Evolutionary conservation across 2,888 invertebrate species (phyloP), one percentile per base, ranked within the genome.

Genomic region (Epistrophe eligans): DNA sequence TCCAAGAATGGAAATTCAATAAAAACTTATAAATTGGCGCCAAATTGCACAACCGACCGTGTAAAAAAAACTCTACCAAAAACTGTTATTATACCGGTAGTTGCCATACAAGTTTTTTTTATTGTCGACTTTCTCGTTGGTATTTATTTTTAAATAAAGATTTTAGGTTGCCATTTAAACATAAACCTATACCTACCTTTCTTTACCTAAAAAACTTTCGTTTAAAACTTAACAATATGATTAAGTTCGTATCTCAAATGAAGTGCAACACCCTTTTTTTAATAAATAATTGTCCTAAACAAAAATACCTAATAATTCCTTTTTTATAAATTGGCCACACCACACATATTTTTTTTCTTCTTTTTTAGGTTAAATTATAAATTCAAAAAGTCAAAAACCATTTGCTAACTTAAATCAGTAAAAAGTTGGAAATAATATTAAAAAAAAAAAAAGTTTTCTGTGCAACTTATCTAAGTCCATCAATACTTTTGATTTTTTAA

Each of bases 311-410:
- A 5, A 11, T 11, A 24, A 28, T 10, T 28, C 28, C 24, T 4
- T 4, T n/a, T 57, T 57, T 38, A 35, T 17, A 17, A 48, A 17
- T 9, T 55, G 13, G 50, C 52, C 52, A 15, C 52, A 55, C 52
- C 52, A 55, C 2, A 7, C 15, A 55, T n/a, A n/a, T n/a, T 24
- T 24, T 24, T 24, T 28, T 55, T 55, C 15, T 15, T 3, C 13
- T 24, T 60, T 40, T 13, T 4, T 15, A 19, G 1, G 24, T 55
- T 55, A 40, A 77, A 84, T 84, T 84, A 84, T 72, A 73, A 85
- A 85, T 85, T 85, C 84, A 70, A 11, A 81, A 77, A 85, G 80
- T 81, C 84, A 81, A 84, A 76, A 62, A 43, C 43, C 62, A 40
- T 60, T 24, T 60, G 60, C 8, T 40, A 19, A 43, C 40, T 40